phyloP scores from a whole-genome alignment of 1,140 invertebrate species.

The Halictus rubicundus region DNA sequence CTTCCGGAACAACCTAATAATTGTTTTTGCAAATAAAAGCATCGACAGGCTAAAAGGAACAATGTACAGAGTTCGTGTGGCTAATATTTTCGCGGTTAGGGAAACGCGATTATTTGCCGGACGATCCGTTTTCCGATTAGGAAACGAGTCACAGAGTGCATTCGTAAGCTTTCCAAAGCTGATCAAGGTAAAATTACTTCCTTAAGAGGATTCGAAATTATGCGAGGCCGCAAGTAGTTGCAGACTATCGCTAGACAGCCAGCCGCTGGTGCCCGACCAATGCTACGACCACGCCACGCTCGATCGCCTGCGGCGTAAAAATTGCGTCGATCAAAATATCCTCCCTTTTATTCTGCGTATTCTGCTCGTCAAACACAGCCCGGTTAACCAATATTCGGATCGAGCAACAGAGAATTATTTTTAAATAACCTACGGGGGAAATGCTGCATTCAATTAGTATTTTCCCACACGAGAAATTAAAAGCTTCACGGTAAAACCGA shows the following conservation, averaged over 20 bases:
- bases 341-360: neutral
- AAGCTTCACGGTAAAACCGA: no score
- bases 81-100: neutral
- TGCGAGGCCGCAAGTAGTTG: neutral
- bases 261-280: neutral
- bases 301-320: neutral
- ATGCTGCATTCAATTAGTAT: no score
- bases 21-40: no score
- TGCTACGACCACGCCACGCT: neutral
- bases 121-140: neutral
- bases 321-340: neutral
- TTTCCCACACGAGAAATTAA: no score
- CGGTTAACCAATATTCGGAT: neutral
- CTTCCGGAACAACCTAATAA: no score
- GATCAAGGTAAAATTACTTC: neutral
- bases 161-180: constrained; percentile 4
- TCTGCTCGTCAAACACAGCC: neutral
- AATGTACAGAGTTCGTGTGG: no score
- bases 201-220: constrained; percentile 24
- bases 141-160: neutral
- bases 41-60: no score
- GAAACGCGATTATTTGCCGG: neutral
- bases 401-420: neutral
- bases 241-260: constrained; percentile 15
- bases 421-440: neutral